Evolutionary conservation across 2,888 invertebrate species (phyloP).

Genomic region (Dicyrtoma fusca): DNA sequence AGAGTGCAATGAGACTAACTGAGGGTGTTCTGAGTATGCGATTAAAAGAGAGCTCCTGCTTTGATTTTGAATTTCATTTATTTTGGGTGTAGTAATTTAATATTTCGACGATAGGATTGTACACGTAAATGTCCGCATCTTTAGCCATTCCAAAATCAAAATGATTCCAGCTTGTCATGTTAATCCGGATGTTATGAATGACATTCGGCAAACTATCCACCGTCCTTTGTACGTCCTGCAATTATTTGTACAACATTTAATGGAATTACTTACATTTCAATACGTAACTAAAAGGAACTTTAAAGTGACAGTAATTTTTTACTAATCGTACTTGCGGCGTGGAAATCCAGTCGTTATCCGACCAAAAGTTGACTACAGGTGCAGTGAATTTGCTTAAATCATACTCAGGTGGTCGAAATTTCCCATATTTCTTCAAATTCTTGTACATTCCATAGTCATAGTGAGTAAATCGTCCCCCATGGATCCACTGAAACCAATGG

Average conservation of each 20-base stretch:
- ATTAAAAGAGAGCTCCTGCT: too few species aligned
- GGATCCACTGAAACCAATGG: slow-evolving; percentile 29
- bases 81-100: slow-evolving; percentile 58
- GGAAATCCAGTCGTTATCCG: slow-evolving; percentile 33
- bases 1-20: too few species aligned
- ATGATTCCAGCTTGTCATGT: slow-evolving; percentile 70
- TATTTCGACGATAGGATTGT: slow-evolving; percentile 63
- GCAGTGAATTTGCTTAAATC: slow-evolving; percentile 30
- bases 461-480: slow-evolving; percentile 56
- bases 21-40: too few species aligned
- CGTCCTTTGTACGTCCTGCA: slow-evolving; percentile 66
- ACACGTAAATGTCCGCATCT: slow-evolving; percentile 68
- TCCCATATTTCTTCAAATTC: slow-evolving; percentile 30
- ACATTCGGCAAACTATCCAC: slow-evolving; percentile 64
- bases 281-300: not conserved
- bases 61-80: not conserved
- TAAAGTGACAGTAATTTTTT: not conserved
- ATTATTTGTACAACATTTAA: not conserved
- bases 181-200: slow-evolving; percentile 67
- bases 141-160: slow-evolving; percentile 72
- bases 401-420: slow-evolving; percentile 29
- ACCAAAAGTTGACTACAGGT: slow-evolving; percentile 14
- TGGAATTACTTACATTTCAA: not conserved
- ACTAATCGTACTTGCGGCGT: slow-evolving; percentile 16
- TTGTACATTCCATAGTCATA: slow-evolving; percentile 57